Conservation (phyloP, 2,113 vertebrate genomes). For the Barnardius zonarius region DNA sequence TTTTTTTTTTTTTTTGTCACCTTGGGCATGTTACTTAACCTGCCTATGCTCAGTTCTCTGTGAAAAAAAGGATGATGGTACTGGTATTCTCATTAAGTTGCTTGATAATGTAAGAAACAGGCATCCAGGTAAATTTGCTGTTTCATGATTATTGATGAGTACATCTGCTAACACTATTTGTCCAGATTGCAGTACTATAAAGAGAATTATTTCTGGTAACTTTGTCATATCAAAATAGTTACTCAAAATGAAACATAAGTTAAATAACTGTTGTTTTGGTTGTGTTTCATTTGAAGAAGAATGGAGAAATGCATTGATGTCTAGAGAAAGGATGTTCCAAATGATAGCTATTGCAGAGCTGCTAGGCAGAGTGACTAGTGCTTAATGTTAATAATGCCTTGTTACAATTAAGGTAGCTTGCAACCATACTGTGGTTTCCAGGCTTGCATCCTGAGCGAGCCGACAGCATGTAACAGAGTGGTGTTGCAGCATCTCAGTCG, state of each 20-base stretch:
- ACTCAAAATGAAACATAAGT: not conserved
- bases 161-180: not conserved
- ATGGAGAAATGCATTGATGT: not conserved
- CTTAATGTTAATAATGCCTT: not conserved
- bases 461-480: not conserved
- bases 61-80: not conserved
- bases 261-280: not conserved
- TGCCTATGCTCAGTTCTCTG: not conserved
- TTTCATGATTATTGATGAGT: not conserved
- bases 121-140: not conserved
- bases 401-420: not conserved
- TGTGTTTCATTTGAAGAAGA: not conserved
- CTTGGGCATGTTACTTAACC: slow-evolving; percentile 14
- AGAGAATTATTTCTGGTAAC: not conserved
- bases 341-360: not conserved
- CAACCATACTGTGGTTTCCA: not conserved
- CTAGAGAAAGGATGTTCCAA: not conserved
- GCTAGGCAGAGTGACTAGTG: not conserved
- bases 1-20: not conserved
- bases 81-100: not conserved
- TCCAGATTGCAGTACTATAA: not conserved
- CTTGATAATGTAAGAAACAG: not conserved
- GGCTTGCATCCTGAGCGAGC: not conserved
- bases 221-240: not conserved
- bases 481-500: not conserved